Evolutionary conservation across 2,888 invertebrate species (phyloP).

Genomic region (Gibbula magus): DNA sequence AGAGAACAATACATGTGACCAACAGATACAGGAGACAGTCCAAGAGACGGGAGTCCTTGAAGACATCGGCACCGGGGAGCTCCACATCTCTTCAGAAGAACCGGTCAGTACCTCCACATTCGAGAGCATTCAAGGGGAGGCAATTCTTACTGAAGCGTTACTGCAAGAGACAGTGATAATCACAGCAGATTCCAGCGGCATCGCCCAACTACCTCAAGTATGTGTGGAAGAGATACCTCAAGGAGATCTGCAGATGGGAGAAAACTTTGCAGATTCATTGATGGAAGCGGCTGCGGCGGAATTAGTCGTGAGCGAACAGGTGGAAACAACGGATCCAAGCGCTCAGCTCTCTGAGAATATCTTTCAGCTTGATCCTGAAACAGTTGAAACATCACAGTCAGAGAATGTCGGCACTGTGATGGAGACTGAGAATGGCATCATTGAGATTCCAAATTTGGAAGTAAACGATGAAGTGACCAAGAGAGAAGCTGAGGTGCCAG

Average conservation of each 20-base stretch:
- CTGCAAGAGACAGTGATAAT: neutral
- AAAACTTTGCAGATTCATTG: constrained; percentile 16
- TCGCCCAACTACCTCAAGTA: neutral
- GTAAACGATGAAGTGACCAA: neutral
- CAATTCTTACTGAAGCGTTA: neutral
- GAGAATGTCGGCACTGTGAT: no score
- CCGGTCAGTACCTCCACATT: neutral
- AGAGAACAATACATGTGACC: neutral
- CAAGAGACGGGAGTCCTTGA: neutral
- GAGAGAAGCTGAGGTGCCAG: neutral
- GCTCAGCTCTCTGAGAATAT: neutral
- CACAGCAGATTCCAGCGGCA: neutral
- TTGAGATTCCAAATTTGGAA: neutral
- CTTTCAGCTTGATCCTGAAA: neutral
- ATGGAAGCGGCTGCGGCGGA: neutral
- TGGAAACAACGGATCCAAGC: neutral
- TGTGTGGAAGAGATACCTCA: neutral
- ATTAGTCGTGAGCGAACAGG: constrained; percentile 1
- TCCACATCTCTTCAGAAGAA: constrained; percentile 2
- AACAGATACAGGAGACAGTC: neutral
- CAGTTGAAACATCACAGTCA: neutral
- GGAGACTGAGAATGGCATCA: neutral
- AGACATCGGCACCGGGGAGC: constrained; percentile 3
- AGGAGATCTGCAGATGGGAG: neutral
- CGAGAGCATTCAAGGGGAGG: neutral